Percentiles rank a stretch among this genome's conserved stretches.
phyloP scores from a whole-genome alignment of 1,140 invertebrate genomes.

The Drosophila ercepeae region DNA sequence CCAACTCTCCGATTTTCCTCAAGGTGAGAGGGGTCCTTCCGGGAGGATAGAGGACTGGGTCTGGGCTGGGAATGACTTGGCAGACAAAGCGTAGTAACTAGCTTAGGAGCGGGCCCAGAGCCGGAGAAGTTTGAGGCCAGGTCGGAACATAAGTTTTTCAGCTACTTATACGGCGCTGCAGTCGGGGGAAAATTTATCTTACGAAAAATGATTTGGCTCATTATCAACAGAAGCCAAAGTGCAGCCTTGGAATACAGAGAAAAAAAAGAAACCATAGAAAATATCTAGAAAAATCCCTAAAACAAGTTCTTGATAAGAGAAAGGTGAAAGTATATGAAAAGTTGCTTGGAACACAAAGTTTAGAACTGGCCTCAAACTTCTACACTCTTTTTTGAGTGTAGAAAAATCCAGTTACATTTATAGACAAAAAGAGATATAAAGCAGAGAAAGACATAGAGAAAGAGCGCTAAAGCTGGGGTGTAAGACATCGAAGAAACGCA shows the following conservation, averaged over 20 bases:
- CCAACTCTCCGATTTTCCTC: constrained; percentile 24
- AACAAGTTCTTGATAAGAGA: no score
- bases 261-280: no score
- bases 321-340: no score
- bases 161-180: constrained; percentile 69
- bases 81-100: constrained; percentile 55
- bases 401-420: constrained; percentile 14
- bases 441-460: not conserved
- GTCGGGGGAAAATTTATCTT: constrained; percentile 67
- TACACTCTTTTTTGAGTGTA: not conserved
- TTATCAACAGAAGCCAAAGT: constrained; percentile 78
- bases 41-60: not conserved
- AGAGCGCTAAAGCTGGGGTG: not conserved
- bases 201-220: constrained; percentile 82
- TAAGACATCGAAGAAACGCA: constrained; percentile 76
- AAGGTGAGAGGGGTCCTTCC: constrained; percentile 24
- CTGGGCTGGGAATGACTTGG: constrained; percentile 51
- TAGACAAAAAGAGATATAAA: constrained; percentile 11
- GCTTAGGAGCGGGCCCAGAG: constrained; percentile 19
- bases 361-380: no score
- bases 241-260: constrained; percentile 25
- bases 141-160: constrained; percentile 73
- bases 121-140: constrained; percentile 13
- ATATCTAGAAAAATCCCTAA: no score
- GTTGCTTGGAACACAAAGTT: no score